Percentiles rank a stretch among this genome's conserved stretches.
Evolutionary conservation across 2,888 invertebrate species (phyloP).

Genomic region (Zygaena filipendulae): DNA sequence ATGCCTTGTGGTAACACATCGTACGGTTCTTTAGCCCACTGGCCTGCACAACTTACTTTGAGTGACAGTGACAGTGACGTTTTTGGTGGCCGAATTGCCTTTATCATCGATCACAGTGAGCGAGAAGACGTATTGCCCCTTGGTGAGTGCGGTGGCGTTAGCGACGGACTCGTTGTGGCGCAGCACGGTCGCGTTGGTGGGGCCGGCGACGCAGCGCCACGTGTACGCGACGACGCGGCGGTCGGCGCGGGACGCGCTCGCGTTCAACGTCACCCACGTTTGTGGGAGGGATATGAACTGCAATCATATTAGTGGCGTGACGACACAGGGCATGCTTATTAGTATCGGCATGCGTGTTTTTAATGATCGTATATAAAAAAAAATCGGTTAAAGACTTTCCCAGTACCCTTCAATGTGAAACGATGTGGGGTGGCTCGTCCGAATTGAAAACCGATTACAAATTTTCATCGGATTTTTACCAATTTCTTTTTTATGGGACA

Average conservation of each 20-base stretch:
- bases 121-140: conserved; percentile 85
- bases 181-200: conserved; percentile 65
- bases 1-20: too few species aligned
- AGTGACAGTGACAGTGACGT: conserved; percentile 80
- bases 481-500: too few species aligned
- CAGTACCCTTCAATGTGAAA: too few species aligned
- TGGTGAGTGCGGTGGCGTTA: conserved; percentile 83
- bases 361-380: too few species aligned
- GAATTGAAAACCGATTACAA: too few species aligned
- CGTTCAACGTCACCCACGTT: conserved; percentile 84
- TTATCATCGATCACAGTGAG: conserved; percentile 87
- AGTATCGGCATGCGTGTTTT: too few species aligned
- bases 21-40: too few species aligned
- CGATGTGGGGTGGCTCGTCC: too few species aligned
- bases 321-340: too few species aligned
- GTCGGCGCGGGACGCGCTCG: conserved; percentile 84
- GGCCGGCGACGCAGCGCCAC: conserved; percentile 84
- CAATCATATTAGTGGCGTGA: too few species aligned
- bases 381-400: too few species aligned
- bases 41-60: conserved; percentile 74
- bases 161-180: conserved; percentile 73
- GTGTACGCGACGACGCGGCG: conserved; percentile 83
- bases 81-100: conserved; percentile 81
- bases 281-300: conserved; percentile 86
- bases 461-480: too few species aligned